A percentile compares a stretch with the other conserved stretches of the same genome.
Evolutionary conservation across 2,888 invertebrate species (phyloP).

Genomic region (Dromius quadrimaculatus): DNA sequence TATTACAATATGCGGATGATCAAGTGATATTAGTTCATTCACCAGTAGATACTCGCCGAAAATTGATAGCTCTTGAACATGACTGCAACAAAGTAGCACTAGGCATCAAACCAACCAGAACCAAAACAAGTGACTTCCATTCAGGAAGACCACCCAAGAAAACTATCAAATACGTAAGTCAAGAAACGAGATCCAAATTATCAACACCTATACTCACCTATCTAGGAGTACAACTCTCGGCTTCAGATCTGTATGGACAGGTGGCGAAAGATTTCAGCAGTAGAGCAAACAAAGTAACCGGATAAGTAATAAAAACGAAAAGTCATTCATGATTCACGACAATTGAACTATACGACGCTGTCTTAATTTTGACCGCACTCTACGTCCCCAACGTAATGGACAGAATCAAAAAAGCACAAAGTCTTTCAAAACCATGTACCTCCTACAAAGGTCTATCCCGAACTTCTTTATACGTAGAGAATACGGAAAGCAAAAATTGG

Average conservation of each 20-base stretch:
- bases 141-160: background rate
- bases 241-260: background rate
- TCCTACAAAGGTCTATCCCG: no score
- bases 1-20: background rate
- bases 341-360: background rate
- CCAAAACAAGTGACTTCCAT: no score
- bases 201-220: no score
- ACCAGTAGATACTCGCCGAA: background rate
- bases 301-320: background rate
- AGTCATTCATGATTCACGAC: background rate
- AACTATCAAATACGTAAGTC: background rate
- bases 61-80: background rate
- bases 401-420: no score
- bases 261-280: background rate
- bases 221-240: no score
- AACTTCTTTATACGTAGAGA: background rate
- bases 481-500: background rate
- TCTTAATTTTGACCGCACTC: no score
- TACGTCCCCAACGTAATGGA: no score
- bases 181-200: background rate
- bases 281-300: background rate
- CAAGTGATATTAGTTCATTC: background rate
- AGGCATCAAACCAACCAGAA: no score
- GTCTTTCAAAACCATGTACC: no score
- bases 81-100: background rate